These are phyloP conservation scores for Hypotaenidia okinawae DNA, from an alignment of 2,797 vertebrate species.

Conservation along the genomic window DNA sequence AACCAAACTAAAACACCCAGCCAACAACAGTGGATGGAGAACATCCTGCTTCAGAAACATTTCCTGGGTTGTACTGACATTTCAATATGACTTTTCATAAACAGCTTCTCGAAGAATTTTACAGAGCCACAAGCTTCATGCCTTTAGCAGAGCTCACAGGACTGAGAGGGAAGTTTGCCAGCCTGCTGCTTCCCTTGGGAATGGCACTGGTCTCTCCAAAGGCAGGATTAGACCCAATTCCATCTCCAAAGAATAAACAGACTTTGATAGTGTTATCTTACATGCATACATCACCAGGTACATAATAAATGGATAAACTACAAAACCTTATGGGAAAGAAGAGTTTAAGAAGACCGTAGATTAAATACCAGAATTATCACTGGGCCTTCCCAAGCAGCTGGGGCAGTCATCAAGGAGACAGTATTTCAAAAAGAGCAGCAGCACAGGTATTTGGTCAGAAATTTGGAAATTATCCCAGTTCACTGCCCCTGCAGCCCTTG, in stretches of 20 bases:
- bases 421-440: background rate
- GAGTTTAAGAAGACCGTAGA: background rate
- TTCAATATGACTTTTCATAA: slow-evolving; percentile 9
- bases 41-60: slow-evolving; percentile 28
- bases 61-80: slow-evolving; percentile 21
- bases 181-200: background rate
- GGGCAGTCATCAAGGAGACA: background rate
- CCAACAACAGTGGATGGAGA: background rate
- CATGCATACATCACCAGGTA: rapidly evolving
- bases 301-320: background rate
- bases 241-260: background rate
- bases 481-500: background rate
- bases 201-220: background rate
- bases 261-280: background rate
- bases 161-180: rapidly evolving
- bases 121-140: background rate
- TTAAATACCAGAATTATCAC: background rate
- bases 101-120: background rate
- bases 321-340: background rate
- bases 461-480: background rate
- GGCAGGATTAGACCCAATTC: background rate
- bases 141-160: background rate
- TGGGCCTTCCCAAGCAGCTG: background rate
- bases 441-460: background rate
- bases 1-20: background rate